Conservation (phyloP, 1,140 invertebrate genomes). For the Antheraea pernyi region DNA sequence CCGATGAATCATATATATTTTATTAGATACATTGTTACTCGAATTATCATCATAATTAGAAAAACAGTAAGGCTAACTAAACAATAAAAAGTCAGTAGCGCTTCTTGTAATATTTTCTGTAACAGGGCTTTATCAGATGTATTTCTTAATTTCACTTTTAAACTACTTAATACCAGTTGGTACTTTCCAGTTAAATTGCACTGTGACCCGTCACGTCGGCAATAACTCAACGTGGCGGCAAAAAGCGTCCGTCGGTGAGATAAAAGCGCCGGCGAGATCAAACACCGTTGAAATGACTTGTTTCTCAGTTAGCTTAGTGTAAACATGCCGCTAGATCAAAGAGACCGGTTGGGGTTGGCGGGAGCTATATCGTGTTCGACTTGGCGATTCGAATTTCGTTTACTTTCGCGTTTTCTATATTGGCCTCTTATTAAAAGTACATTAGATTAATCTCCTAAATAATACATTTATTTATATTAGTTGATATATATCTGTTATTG, state of each 20-base stretch:
- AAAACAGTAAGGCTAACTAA: no score
- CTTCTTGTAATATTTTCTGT: neutral
- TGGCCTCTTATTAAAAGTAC: no score
- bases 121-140: neutral
- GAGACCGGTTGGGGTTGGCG: constrained; percentile 39
- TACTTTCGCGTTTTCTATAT: neutral
- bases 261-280: constrained; percentile 52
- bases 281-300: constrained; percentile 67
- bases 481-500: no score
- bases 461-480: no score
- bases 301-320: constrained; percentile 74
- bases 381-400: constrained; percentile 3
- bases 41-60: no score
- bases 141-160: neutral
- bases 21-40: no score
- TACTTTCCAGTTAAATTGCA: neutral
- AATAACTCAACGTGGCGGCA: constrained; percentile 56
- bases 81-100: no score
- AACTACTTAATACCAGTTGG: neutral
- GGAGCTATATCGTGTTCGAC: constrained; percentile 19
- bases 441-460: no score
- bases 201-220: constrained; percentile 38
- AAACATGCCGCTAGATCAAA: constrained; percentile 69
- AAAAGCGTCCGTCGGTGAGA: constrained; percentile 53
- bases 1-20: no score